phyloP scores from a whole-genome alignment of 2,797 vertebrate species.

The Ctenopoma kingsleyae region DNA sequence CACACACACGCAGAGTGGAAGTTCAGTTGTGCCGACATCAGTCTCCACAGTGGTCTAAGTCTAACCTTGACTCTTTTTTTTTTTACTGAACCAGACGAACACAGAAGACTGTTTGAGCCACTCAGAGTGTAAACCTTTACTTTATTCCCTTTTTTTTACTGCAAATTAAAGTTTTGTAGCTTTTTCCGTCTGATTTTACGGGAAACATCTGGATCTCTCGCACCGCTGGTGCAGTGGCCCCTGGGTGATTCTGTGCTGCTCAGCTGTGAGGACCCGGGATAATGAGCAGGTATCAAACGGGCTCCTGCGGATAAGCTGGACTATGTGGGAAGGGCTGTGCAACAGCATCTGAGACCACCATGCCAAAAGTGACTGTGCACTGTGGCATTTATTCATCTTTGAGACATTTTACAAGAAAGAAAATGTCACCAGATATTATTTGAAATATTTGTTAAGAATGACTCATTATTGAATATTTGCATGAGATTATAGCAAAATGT shows the following conservation, averaged over 20 bases:
- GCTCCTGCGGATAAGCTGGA: constrained; percentile 68
- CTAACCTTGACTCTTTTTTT: constrained; percentile 59
- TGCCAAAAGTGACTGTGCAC: constrained; percentile 44
- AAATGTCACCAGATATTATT: neutral
- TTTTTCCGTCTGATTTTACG: constrained; percentile 89
- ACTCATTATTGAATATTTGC: no score
- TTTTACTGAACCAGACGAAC: constrained; percentile 69
- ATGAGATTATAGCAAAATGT: constrained; percentile 4
- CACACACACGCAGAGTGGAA: constrained; percentile 8
- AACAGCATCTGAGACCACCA: constrained; percentile 65
- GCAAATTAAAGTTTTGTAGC: constrained; percentile 89
- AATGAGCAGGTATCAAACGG: constrained; percentile 85
- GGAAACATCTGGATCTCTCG: constrained; percentile 87
- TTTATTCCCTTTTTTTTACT: constrained; percentile 86
- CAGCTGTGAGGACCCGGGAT: constrained; percentile 78
- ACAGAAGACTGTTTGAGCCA: constrained; percentile 75
- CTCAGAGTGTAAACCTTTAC: constrained; percentile 81
- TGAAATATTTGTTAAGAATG: neutral
- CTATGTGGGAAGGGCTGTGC: constrained; percentile 48
- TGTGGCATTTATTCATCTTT: constrained; percentile 13
- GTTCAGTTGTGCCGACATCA: constrained; percentile 53
- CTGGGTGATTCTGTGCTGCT: constrained; percentile 76
- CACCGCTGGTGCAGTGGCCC: constrained; percentile 78
- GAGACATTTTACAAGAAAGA: neutral
- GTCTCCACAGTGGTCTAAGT: constrained; percentile 54